Evolutionary conservation across 2,113 vertebrate genomes (phyloP).

Genomic region (Dermatemys mawii): DNA sequence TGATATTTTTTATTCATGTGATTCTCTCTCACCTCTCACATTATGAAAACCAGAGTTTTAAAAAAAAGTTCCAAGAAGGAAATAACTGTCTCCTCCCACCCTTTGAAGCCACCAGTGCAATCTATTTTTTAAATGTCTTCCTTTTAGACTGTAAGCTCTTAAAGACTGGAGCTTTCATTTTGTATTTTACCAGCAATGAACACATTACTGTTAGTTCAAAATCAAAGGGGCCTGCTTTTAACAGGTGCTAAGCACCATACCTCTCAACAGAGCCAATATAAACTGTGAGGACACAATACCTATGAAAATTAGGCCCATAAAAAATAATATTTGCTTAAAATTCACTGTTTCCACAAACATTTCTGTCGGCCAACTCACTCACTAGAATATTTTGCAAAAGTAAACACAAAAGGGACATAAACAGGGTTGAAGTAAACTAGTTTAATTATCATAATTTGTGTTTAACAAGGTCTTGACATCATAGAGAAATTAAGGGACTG

Average conservation of each 20-base stretch:
- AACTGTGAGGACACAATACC: neutral
- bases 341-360: neutral
- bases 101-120: neutral
- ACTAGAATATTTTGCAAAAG: neutral
- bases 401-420: neutral
- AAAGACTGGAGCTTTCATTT: neutral
- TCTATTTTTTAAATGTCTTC: neutral
- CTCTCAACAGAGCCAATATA: neutral
- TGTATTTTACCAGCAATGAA: neutral
- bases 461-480: neutral
- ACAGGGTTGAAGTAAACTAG: neutral
- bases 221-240: neutral
- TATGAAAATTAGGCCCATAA: neutral
- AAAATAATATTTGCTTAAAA: neutral
- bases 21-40: fast-evolving
- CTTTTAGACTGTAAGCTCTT: neutral
- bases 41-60: neutral
- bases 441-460: neutral
- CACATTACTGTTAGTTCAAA: neutral
- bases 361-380: neutral
- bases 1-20: neutral
- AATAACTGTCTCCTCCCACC: neutral
- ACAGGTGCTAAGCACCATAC: neutral
- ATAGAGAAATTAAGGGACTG: neutral
- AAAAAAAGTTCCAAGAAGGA: neutral